Percentiles rank a stretch among this genome's conserved stretches.
Conservation (phyloP, 1,140 invertebrate species). For the Drusus annulatus region DNA sequence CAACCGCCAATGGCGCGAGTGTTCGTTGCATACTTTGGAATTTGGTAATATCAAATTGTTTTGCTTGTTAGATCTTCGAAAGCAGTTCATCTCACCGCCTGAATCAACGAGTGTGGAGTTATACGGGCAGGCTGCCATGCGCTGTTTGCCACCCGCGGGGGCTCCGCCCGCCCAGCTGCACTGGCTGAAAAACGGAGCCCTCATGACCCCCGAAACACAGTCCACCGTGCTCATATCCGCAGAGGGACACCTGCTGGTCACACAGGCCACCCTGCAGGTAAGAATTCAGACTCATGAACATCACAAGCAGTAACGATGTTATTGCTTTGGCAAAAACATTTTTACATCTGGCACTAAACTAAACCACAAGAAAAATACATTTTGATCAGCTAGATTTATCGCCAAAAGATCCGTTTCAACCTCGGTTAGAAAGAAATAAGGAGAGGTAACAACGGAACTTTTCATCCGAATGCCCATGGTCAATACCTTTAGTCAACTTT, state of each 20-base stretch:
- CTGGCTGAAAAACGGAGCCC: conserved; percentile 84
- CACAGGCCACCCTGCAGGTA: conserved; percentile 85
- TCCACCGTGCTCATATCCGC: conserved; percentile 81
- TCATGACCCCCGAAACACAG: conserved; percentile 75
- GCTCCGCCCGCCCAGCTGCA: conserved; percentile 88
- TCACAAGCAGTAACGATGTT: conserved; percentile 8
- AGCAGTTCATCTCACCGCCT: conserved; percentile 87
- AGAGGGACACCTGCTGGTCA: conserved; percentile 91
- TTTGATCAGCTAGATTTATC: no score
- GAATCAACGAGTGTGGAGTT: conserved; percentile 87
- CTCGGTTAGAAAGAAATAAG: no score
- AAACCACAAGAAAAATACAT: no score
- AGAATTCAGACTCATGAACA: conserved; percentile 29
- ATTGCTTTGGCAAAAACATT: not conserved
- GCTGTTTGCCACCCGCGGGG: conserved; percentile 90
- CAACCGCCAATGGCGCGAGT: no score
- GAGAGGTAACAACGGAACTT: no score
- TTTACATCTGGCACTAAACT: no score
- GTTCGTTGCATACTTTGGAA: no score
- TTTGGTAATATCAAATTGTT: not conserved
- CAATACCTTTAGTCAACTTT: no score
- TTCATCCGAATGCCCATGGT: no score
- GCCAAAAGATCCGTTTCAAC: no score
- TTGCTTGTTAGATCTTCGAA: conserved; percentile 81
- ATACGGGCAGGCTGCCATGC: conserved; percentile 87